Evolutionary conservation across 2,888 invertebrate genomes (phyloP), one percentile per base, ranked within the genome.

Genomic region (Penaeus monodon): DNA sequence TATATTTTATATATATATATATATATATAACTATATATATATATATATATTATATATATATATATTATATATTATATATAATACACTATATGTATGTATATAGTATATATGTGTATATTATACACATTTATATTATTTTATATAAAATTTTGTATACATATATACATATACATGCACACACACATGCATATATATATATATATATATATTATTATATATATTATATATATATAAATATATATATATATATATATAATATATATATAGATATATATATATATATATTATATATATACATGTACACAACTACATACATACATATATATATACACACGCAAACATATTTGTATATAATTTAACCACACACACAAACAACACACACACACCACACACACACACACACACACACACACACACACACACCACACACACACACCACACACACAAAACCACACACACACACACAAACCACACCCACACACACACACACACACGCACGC

Each of bases 181-280:
- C 27, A 77, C 44, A 77, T 77, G 44, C 44, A 77, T 33, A 77
- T 77, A 77, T 29, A 77, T 77, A 77, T 77, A 77, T 77, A 38
- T 77, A 24, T 33, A 44, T 77, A 44, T 77, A 44, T 77, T 10
- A 44, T 22, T 77, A 44, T 77, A 64, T 79, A 64, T 24, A 27
- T 63, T 79, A 64, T 79, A 64, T 79, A 64, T 79, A 64, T 79
- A 64, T 79, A 64, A 63, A 64, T 79, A 64, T 79, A 29, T 79
- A 64, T 79, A 64, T 79, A n/a, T 79, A 29, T 79, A 64, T 79
- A 64, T 79, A 64, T 79, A 64, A 64, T 79, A 64, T 79, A 64
- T 79, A 24, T 79, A 64, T 79, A 64, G 63, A 64, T 63, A 64
- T 79, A 64, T 79, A 64, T 79, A n/a, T 20, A 27, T 79, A 64